Base-by-base conservation (phyloP, 2,888 invertebrate genomes). In the Agonum fuliginosum region DNA sequence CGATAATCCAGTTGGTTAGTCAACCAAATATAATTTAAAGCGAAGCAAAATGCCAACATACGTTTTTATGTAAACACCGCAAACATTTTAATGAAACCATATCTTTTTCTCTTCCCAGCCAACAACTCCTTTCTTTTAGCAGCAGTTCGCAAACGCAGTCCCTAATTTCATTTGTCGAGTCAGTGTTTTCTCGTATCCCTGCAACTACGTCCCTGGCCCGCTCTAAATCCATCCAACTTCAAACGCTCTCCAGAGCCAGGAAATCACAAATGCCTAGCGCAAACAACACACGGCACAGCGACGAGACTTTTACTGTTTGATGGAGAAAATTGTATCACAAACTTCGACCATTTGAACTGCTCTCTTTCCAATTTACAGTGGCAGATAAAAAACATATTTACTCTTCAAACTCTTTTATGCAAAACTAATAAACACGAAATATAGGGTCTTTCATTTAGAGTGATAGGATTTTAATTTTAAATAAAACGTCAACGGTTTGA, bases 271-370 rank as follows among this genome's bases (percentile, higher is more conserved):
- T 19, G 10, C 65, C 14, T 34, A 1, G 20, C 12, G 65, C 37
- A 67, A 67, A 67, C 37, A 54, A 41, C 58, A 27, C 19, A 48
- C 6, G 6, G 65, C 19, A 43, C 4, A 43, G 43, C 5, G n/a
- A 19, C 5, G 20, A 17, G 37, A 65, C 17, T 67, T 67, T 41
- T 41, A 19, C 41, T 30, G 41, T 20, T 67, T 41, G n/a, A 17
- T 20, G n/a, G 34, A 17, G 30, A 67, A n/a, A 67, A 19, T 41
- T 67, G 41, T 67, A 67, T 34, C 20, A 12, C 65, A 67, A 37
- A 67, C 65, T 67, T 22, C 58, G n/a, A 43, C 3, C 43, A 43
- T 12, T n/a, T 43, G n/a, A 4, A 12, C 43, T n/a, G n/a, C n/a
- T n/a, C n/a, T n/a, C n/a, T n/a, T n/a, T n/a, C n/a, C n/a, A n/a